Conservation (phyloP, 2,888 invertebrate species). For the Eumacrocentrus americanus region DNA sequence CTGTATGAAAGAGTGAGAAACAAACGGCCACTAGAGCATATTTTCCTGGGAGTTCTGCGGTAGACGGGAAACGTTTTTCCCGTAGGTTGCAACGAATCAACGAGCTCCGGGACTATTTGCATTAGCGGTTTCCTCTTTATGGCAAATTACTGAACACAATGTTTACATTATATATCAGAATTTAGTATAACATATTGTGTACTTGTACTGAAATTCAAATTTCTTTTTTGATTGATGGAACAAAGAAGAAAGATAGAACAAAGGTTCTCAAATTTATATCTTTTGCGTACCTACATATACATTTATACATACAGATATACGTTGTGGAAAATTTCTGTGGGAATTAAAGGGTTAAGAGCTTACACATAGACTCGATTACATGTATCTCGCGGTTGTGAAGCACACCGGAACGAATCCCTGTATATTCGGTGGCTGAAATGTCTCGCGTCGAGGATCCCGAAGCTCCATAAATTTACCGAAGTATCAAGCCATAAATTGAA, state of each 20-base stretch:
- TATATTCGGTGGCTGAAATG: constrained; percentile 35
- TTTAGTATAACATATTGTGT: too few species aligned
- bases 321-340: too few species aligned
- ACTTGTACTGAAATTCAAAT: too few species aligned
- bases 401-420: constrained; percentile 14
- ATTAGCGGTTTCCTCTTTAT: too few species aligned
- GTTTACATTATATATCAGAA: too few species aligned
- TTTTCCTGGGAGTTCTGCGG: neutral
- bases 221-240: too few species aligned
- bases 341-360: neutral
- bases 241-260: too few species aligned
- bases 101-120: too few species aligned
- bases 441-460: constrained; percentile 38
- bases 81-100: neutral
- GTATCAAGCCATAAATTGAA: constrained; percentile 53
- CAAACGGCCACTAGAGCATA: neutral
- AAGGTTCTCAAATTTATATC: too few species aligned
- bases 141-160: too few species aligned
- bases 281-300: too few species aligned
- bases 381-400: neutral
- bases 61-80: neutral
- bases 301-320: too few species aligned
- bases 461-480: constrained; percentile 48
- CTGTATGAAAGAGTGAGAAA: neutral
- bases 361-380: neutral